Base-by-base conservation (phyloP, 1,140 invertebrate genomes). In the Colletes latitarsis region DNA sequence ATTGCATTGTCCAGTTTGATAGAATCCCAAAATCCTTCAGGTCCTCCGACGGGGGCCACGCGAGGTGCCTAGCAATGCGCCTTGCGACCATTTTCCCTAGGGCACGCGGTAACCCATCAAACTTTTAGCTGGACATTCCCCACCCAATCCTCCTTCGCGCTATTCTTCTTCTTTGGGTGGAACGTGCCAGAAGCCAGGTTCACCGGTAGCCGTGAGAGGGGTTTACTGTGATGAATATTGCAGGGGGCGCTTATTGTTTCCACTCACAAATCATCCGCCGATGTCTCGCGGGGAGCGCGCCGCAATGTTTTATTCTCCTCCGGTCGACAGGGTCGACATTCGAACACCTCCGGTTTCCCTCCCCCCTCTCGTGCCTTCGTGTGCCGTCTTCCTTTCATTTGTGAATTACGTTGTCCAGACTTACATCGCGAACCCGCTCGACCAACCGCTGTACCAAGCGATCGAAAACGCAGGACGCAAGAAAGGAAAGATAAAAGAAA, bases 1-100 rank as follows among this genome's bases (percentile, higher is more conserved):
- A 93, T 93, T 93, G 90, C 92, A 93, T 93, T 93, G 93, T 93
- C 92, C 92, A 90, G 92, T 93, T 93, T 93, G 92, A 93, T 93
- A 92, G 92, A 93, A 93, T 93, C 92, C 90, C 85, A 90, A 93
- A 93, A 93, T 93, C 92, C 92, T 93, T 93, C 90, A 92, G 90
- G 87, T 91, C 82, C 88, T 81, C 81, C 82, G 85, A 85, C 73
- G 82, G 80, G 52, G 71, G 77, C 84, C 78, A 87, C 84, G 89
- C 89, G 89, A 87, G 89, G 88, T 93, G 90, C 90, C 90, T 90
- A 89, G 91, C 90, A 93, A 93, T 93, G 90, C 84, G 89, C 88
- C 88, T 85, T 88, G 85, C 86, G 85, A 81, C 83, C 89, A 88
- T 89, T 88, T 64, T 90, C 91, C 92, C 90, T 60, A 82, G 91